These are phyloP conservation scores for Mormyrops boulengeri DNA, from an alignment of 2,797 vertebrate species.

Conservation along the genomic window DNA sequence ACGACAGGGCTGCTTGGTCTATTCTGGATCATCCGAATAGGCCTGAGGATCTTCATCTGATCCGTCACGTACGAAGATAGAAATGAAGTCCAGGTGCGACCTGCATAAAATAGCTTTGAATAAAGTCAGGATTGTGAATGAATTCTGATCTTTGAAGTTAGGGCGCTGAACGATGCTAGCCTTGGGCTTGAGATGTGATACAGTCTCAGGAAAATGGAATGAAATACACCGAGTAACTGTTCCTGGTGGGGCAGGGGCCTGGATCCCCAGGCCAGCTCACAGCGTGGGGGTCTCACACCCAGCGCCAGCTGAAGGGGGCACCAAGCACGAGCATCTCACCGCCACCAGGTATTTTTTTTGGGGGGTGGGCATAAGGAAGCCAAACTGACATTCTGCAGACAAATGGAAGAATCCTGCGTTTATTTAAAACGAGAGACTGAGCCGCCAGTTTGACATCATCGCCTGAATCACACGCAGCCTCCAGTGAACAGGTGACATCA, in stretches of 20 bases:
- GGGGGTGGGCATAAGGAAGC: background rate
- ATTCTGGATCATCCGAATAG: background rate
- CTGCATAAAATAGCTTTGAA: background rate
- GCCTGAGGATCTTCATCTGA: background rate
- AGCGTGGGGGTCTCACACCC: background rate
- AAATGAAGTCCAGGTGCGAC: constrained; percentile 2
- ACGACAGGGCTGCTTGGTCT: background rate
- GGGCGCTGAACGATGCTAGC: background rate
- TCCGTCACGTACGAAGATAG: background rate
- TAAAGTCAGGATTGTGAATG: background rate
- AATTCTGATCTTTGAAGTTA: background rate
- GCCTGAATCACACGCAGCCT: background rate
- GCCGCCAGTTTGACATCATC: background rate
- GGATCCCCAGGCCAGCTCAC: background rate
- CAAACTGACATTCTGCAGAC: background rate
- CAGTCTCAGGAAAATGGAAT: background rate
- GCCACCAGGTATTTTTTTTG: background rate
- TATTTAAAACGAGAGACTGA: background rate
- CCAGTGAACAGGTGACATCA: background rate
- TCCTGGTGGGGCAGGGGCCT: background rate
- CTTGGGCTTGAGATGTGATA: background rate
- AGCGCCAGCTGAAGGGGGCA: background rate
- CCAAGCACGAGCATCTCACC: background rate
- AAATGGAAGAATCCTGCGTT: background rate
- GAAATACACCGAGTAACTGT: background rate